Evolutionary conservation across 2,113 vertebrate species (phyloP), one percentile per base, ranked within the genome.

Genomic region (Erpornis zantholeuca): DNA sequence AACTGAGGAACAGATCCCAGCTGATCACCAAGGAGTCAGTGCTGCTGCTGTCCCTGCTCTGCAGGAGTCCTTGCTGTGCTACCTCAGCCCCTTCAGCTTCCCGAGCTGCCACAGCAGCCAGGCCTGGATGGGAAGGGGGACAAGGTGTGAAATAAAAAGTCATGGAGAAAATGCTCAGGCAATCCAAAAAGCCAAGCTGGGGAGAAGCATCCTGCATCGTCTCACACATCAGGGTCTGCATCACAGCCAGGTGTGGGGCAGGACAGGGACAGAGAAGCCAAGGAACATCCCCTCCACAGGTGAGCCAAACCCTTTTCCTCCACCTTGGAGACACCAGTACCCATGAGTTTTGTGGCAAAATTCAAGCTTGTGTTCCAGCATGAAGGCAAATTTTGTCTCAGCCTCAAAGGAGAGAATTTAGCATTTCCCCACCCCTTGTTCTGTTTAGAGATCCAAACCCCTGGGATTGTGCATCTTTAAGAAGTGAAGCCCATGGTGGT

Each of bases 61-160:
- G n/a, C 14, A 2, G 0, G 2, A 66, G 33, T 2, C 54, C 35
- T 14, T 7, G 44, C 1, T 12, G 11, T 4, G 65, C 29, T 56
- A 66, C n/a, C 50, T 13, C 20, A 45, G 70, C 45, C 18, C 54
- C 54, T 21, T 8, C 50, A 61, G 50, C 44, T 28, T 8, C 90
- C 42, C 0, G 2, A 52, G 36, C 71, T 52, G 15, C 2, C 22
- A 10, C 14, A 33, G 81, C 63, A 33, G 53, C 54, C 40, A 8
- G 18, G 2, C 16, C 59, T 3, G 35, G 2, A 7, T 3, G 21
- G 25, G 1, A 10, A 54, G 14, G 16, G 23, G 15, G 2, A 73
- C 23, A 36, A 56, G 24, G 73, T 17, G 19, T 4, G 35, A 53
- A 70, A 3, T 1, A 19, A 44, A 22, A 23, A 60, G 0, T 16